Conservation (phyloP, 2,113 vertebrate genomes). For the Parus major region DNA sequence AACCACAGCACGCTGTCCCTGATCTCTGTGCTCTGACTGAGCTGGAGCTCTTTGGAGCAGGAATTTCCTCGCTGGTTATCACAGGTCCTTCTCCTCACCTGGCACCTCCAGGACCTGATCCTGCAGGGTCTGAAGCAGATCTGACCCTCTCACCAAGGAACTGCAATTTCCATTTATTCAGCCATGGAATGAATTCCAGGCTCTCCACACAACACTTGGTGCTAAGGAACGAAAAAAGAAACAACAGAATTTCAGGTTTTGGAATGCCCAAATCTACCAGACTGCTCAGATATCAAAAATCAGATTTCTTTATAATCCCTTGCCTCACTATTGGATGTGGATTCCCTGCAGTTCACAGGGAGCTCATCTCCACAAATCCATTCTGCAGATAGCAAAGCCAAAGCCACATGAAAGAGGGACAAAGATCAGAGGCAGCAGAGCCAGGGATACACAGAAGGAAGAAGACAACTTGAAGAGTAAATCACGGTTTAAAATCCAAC, state of each 20-base stretch:
- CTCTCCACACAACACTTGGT: not conserved
- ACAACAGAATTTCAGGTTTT: not conserved
- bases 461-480: not conserved
- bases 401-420: conserved; percentile 8
- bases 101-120: not conserved
- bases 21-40: conserved; percentile 26
- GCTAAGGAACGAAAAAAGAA: not conserved
- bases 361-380: not conserved
- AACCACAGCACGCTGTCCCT: conserved; percentile 33
- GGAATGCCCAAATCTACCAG: not conserved
- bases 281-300: not conserved
- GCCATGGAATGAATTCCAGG: not conserved
- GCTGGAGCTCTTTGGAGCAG: not conserved
- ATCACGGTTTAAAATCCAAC: not conserved
- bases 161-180: not conserved
- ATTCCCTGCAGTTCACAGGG: not conserved
- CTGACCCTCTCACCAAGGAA: not conserved
- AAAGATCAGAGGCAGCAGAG: conserved; percentile 1
- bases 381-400: not conserved
- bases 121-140: not conserved
- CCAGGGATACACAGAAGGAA: not conserved
- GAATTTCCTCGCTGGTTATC: not conserved
- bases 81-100: not conserved
- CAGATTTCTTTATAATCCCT: not conserved
- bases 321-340: not conserved